A percentile compares a stretch with the other conserved stretches of the same genome.
Conservation (phyloP, 2,797 vertebrate species). For the Acrocephalus scirpaceus region DNA sequence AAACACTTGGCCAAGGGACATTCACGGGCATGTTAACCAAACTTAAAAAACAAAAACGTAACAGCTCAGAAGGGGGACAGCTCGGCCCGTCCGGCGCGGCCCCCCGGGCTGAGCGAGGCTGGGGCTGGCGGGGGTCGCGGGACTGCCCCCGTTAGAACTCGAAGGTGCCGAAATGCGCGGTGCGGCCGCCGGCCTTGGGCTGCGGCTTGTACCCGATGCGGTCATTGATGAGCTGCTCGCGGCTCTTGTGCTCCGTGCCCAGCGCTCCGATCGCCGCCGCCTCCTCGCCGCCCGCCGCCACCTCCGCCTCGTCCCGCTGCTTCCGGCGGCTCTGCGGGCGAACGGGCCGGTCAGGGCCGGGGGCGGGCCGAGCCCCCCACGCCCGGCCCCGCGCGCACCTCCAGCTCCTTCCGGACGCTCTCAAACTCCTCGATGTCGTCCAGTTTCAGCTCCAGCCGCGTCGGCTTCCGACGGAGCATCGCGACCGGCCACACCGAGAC, state of each 20-base stretch:
- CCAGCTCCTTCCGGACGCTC: conserved; percentile 90
- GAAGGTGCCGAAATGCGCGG: conserved; percentile 90
- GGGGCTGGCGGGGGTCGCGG: neutral
- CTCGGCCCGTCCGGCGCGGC: neutral
- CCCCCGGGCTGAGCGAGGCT: neutral
- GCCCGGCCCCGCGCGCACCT: conserved; percentile 76
- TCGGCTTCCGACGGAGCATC: conserved; percentile 94
- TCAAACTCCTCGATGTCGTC: conserved; percentile 97
- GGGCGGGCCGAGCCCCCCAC: neutral
- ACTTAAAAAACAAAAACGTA: neutral
- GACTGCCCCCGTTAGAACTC: conserved; percentile 80
- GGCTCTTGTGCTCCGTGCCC: conserved; percentile 80
- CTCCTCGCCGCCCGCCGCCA: conserved; percentile 75
- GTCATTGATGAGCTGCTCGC: conserved; percentile 91
- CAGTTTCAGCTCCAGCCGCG: conserved; percentile 92
- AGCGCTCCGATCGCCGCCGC: conserved; percentile 69
- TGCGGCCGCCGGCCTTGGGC: conserved; percentile 87
- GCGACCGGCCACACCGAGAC: neutral
- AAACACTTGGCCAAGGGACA: neutral
- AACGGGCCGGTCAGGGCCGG: neutral
- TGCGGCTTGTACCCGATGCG: conserved; percentile 95
- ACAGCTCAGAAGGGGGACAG: rapidly evolving
- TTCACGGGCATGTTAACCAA: neutral
- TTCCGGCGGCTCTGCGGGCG: conserved; percentile 85
- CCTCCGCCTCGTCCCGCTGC: conserved; percentile 89